These are phyloP conservation scores for Mormyrus iriodes DNA, from an alignment of 2,113 vertebrate species.

Conservation along the genomic window DNA sequence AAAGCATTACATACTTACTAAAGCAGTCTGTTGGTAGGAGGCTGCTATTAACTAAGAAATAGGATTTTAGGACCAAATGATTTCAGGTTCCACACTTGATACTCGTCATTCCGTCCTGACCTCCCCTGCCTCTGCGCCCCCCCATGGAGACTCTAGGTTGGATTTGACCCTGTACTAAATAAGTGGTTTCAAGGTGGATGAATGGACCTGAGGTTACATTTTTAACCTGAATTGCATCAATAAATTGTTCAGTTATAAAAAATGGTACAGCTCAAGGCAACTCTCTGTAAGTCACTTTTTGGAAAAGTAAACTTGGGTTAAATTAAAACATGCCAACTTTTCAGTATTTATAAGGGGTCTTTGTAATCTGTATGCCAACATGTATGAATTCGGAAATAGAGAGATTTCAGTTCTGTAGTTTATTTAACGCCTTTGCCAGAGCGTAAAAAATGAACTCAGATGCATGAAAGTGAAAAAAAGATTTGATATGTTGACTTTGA, in stretches of 20 bases:
- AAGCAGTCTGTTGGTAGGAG: neutral
- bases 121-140: neutral
- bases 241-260: neutral
- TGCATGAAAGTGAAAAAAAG: neutral
- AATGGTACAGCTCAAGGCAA: neutral
- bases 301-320: neutral
- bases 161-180: neutral
- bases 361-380: neutral
- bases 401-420: neutral
- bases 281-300: neutral
- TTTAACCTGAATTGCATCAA: neutral
- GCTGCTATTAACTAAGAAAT: neutral
- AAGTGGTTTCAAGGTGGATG: neutral
- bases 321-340: neutral
- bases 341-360: neutral
- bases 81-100: neutral
- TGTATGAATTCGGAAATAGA: neutral
- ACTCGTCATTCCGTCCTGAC: neutral
- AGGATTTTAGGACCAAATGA: neutral
- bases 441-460: neutral
- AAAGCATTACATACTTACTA: neutral
- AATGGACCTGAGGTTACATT: neutral
- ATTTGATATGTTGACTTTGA: neutral
- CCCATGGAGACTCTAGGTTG: neutral
- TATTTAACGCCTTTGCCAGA: neutral